Evolutionary conservation across 2,113 vertebrate genomes (phyloP).

Genomic region (Anarhynchus alexandrinus): DNA sequence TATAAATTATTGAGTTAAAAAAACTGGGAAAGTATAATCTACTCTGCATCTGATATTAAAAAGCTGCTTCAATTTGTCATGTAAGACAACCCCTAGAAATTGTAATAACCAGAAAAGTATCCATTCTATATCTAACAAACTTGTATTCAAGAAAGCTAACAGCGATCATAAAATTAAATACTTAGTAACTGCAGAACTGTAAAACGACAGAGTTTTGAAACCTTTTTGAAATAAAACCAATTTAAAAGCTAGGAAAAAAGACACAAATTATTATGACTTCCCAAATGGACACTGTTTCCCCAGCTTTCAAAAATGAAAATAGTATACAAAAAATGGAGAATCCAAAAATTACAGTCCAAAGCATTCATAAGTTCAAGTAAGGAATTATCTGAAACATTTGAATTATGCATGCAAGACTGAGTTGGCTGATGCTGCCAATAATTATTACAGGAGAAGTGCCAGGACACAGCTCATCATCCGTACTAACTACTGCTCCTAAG

Average conservation of each 20-base stretch:
- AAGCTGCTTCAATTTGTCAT: neutral
- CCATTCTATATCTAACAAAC: neutral
- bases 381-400: neutral
- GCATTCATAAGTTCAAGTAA: neutral
- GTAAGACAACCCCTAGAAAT: neutral
- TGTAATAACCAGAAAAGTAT: neutral
- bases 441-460: neutral
- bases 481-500: neutral
- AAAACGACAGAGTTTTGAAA: neutral
- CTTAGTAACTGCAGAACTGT: neutral
- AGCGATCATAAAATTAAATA: neutral
- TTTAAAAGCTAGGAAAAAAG: neutral
- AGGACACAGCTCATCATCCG: neutral
- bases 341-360: neutral
- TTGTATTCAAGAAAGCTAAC: neutral
- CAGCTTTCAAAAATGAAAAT: neutral
- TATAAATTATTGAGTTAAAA: neutral
- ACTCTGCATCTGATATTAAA: neutral
- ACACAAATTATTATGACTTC: neutral
- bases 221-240: neutral
- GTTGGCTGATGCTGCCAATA: neutral
- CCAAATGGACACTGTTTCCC: neutral
- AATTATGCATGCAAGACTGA: neutral
- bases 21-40: neutral
- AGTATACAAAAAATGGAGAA: neutral